Evolutionary conservation across 64 coral and sea anemone genomes (phyloP), one percentile per base, ranked within the genome.

Genomic region (Cladopsammia gracilis): DNA sequence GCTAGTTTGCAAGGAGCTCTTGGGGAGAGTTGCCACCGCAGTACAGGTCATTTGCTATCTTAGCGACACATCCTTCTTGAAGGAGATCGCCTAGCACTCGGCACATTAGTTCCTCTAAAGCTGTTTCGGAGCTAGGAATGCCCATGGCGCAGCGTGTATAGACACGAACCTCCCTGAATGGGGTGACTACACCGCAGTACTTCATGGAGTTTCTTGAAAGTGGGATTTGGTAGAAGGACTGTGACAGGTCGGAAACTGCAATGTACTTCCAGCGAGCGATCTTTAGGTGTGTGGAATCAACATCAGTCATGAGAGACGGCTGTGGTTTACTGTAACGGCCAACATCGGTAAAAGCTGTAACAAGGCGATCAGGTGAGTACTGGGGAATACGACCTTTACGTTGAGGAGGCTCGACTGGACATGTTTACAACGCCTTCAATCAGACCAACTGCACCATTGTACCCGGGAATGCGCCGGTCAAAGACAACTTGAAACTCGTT

Each of bases 201-300:
- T n/a, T n/a, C n/a, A n/a, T n/a, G n/a, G n/a, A n/a, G n/a, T n/a
- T n/a, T n/a, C n/a, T n/a, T n/a, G n/a, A n/a, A n/a, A n/a, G n/a
- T n/a, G n/a, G n/a, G n/a, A n/a, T n/a, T n/a, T n/a, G n/a, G n/a
- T n/a, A n/a, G n/a, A n/a, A n/a, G n/a, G n/a, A n/a, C n/a, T n/a
- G n/a, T 69, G 66, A 86, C 61, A 86, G 53, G 23, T 81, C 77
- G 19, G 2, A 56, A 20, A 68, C 11, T 20, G 52, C 52, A 19
- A 71, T 46, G 86, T 46, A 49, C 71, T 89, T 74, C 53, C 86
- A 89, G 25, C 68, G 58, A 76, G 86, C 86, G 16, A 89, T 89
- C 49, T 71, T 89, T 19, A 71, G 86, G 18, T 76, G 86, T 3
- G 86, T 76, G 68, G 70, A 89, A 46, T 89, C 86, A 25, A 89